phyloP scores from a whole-genome alignment of 1,140 invertebrate species.

The Aphidius gifuensis region DNA sequence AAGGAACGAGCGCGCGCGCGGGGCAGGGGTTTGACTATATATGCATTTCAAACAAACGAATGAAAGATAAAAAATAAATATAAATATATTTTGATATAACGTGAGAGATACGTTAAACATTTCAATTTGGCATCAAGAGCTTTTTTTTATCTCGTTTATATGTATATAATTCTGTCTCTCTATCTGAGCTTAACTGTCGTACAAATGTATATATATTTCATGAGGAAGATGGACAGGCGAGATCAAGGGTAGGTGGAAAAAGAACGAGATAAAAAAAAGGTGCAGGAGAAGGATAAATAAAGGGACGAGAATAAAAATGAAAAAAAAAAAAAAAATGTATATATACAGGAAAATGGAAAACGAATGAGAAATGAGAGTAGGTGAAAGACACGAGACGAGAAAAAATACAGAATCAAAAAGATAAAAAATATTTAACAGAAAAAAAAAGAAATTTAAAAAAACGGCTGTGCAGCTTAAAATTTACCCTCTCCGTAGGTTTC shows the following conservation, averaged over 20 bases:
- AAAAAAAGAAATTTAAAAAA: neutral
- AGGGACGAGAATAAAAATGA: conserved; percentile 21
- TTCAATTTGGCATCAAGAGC: conserved; percentile 47
- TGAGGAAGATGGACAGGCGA: conserved; percentile 29
- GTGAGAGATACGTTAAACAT: conserved; percentile 47
- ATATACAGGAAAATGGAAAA: conserved; percentile 6
- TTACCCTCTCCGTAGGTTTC: conserved; percentile 27
- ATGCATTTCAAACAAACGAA: neutral
- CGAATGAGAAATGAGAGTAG: conserved; percentile 12
- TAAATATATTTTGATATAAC: conserved; percentile 19
- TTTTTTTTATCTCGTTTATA: conserved; percentile 15
- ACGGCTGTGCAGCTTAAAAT: conserved; percentile 12
- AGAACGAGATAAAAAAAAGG: conserved; percentile 10
- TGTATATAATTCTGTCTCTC: conserved; percentile 12
- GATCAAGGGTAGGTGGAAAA: conserved; percentile 12
- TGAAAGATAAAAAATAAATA: neutral
- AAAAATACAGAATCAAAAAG: conserved; percentile 7
- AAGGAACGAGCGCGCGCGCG: neutral
- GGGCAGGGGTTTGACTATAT: neutral
- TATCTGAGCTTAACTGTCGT: conserved; percentile 18
- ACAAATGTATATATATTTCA: conserved; percentile 9
- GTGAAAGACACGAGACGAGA: conserved; percentile 8
- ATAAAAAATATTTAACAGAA: neutral
- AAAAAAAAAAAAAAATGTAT: neutral
- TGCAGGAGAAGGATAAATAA: neutral